Percentiles rank a stretch among this genome's conserved stretches.
phyloP scores from a whole-genome alignment of 2,113 vertebrate species.

The Dipodomys ordii region DNA sequence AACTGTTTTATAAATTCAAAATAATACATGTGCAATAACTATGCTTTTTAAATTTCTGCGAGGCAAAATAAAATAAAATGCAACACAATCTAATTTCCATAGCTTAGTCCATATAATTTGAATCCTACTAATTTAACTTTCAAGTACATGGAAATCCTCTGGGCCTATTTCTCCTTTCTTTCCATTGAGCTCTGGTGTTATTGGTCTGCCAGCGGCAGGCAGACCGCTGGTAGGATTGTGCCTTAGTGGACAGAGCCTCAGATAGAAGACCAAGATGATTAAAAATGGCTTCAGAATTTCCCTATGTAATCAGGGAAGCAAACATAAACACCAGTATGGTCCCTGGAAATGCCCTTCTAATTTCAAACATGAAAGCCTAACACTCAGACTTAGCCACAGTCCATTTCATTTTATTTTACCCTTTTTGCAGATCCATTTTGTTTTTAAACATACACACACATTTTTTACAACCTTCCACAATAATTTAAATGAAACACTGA shows the following conservation, averaged over 20 bases:
- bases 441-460: background rate
- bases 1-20: conserved; percentile 34
- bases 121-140: conserved; percentile 23
- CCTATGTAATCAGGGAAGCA: background rate
- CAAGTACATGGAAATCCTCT: background rate
- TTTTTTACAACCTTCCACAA: background rate
- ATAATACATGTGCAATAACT: background rate
- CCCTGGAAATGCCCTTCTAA: background rate
- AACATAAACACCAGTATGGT: background rate
- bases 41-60: background rate
- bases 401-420: background rate
- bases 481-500: conserved; percentile 55
- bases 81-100: background rate
- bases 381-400: background rate
- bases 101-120: background rate
- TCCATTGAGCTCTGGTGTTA: background rate
- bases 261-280: background rate
- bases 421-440: conserved; percentile 14
- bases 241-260: background rate
- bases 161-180: background rate
- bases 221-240: background rate
- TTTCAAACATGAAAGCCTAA: background rate
- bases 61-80: background rate
- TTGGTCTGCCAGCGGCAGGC: background rate
- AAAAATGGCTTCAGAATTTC: conserved; percentile 34